Percentiles rank a stretch among this genome's conserved stretches.
These are phyloP conservation scores for Caenorhabditis tropicalis DNA, from an alignment of 1,140 invertebrate genomes.

Conservation along the genomic window DNA sequence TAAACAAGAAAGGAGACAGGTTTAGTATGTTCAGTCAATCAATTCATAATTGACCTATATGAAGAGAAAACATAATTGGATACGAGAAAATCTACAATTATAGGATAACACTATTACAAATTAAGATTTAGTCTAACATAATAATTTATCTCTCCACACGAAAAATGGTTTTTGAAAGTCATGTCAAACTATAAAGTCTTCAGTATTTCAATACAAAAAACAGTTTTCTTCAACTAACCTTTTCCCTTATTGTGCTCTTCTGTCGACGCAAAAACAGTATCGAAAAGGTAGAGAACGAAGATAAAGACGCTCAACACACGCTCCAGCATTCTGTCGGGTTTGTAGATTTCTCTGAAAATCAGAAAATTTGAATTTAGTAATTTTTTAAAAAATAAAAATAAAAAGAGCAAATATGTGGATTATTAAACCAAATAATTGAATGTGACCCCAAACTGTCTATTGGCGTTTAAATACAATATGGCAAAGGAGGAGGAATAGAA, in stretches of 20 bases:
- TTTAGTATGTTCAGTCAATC: conserved; percentile 17
- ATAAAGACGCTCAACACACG: conserved; percentile 47
- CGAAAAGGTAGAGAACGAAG: conserved; percentile 46
- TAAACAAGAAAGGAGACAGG: background rate
- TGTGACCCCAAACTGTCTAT: background rate
- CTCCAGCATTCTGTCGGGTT: conserved; percentile 43
- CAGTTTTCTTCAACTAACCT: no score
- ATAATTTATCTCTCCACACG: no score
- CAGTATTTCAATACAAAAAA: no score
- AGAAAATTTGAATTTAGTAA: background rate
- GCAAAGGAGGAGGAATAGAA: background rate
- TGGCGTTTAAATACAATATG: conserved; percentile 9
- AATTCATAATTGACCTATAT: conserved; percentile 13
- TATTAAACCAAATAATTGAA: background rate
- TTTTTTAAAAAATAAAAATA: background rate
- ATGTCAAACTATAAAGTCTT: no score
- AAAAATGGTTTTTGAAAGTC: no score
- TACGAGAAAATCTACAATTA: no score
- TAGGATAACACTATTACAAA: no score
- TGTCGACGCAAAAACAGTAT: conserved; percentile 39
- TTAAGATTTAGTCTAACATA: no score
- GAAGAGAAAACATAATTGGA: no score
- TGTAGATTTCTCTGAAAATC: background rate
- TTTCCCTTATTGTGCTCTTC: conserved; percentile 49
- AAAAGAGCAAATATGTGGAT: background rate